Evolutionary conservation across 2,888 invertebrate genomes (phyloP), one percentile per base, ranked within the genome.

Genomic region (Monochamus alternatus): DNA sequence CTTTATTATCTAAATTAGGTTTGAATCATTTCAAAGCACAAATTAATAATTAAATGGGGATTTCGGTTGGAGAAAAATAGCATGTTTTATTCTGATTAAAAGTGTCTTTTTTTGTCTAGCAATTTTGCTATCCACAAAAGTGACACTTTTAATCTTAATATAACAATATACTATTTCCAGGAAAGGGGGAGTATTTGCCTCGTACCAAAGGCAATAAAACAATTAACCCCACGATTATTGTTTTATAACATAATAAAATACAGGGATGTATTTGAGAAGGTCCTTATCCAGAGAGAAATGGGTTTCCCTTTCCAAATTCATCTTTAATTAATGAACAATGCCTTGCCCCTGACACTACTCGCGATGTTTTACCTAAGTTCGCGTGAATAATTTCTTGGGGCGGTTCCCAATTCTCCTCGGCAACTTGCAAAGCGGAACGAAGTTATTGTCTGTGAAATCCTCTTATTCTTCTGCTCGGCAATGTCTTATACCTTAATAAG

Each of bases 381-480:
- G 58, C 68, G 43, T 59, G 43, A 68, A 43, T 68, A 58, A 59
- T 58, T 68, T 55, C 68, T n/a, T 58, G 32, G 52, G 67, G 30
- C 31, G 58, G 14, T 59, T 58, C 22, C 47, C 44, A 14, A 38
- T 59, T 58, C 58, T 59, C 68, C 59, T 43, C 68, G 30, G 55
- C 58, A 58, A 59, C 59, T 68, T 59, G 68, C 22, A 58, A 43
- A 32, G 58, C 59, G 59, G 58, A 44, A 59, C 68, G 58, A 68
- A 68, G 58, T 68, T 55, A 59, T 68, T 68, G 68, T 59, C 68
- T 68, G 58, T 68, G 59, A 68, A 68, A 68, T 68, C 68, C 68
- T 68, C 68, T 68, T 68, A 66, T 68, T 68, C 68, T 58, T 68
- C 59, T 14, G 43, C 68, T 68, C 59, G 43, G 44, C 68, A 30